phyloP scores from a whole-genome alignment of 2,888 invertebrate genomes.

The Limnephilus rhombicus region DNA sequence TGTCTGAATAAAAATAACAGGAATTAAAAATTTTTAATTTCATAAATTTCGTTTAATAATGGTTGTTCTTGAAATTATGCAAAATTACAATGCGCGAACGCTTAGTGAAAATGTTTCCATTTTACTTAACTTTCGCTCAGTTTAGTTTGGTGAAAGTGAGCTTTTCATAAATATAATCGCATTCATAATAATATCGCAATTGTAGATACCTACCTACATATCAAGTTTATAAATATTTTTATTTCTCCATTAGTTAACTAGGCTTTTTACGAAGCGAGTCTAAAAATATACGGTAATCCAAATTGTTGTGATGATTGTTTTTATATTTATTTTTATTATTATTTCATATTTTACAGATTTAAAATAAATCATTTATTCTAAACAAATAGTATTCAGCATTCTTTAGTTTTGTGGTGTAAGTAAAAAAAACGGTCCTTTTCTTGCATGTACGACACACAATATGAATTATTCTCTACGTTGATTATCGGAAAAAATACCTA shows the following conservation, averaged over 20 bases:
- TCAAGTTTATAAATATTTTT: not conserved
- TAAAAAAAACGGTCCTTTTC: not conserved
- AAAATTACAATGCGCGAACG: too few relatives aligned
- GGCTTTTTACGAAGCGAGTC: not conserved
- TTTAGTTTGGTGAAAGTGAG: not conserved
- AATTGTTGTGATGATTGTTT: too few relatives aligned
- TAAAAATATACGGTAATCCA: not conserved
- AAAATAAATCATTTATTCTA: not conserved
- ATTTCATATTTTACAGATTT: not conserved
- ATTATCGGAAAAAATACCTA: not conserved
- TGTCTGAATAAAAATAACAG: too few relatives aligned
- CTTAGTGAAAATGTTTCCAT: too few relatives aligned
- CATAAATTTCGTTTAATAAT: not conserved
- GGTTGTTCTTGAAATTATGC: not conserved
- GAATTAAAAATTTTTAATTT: not conserved
- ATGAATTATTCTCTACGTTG: not conserved
- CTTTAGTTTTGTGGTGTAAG: not conserved
- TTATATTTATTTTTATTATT: not conserved
- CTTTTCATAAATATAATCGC: not conserved
- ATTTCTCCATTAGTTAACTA: not conserved
- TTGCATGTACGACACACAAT: not conserved
- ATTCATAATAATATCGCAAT: not conserved
- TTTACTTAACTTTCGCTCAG: too few relatives aligned
- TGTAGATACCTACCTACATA: not conserved
- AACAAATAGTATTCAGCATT: not conserved